Evolutionary conservation across 2,797 vertebrate species (phyloP).

Genomic region (Aerospiza tachiro): DNA sequence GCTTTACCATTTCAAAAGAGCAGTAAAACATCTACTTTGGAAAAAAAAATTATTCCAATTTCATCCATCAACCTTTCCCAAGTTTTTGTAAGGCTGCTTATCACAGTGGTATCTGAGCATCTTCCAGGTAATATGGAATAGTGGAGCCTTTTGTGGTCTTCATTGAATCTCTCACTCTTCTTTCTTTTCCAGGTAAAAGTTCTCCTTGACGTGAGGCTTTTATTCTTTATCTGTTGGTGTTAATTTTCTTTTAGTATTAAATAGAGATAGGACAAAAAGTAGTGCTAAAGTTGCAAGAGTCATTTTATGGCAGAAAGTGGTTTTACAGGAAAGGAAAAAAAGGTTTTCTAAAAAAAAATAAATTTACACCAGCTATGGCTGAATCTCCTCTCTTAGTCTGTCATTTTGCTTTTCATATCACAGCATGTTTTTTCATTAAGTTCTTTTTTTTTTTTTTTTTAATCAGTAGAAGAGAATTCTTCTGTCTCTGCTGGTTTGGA

Average conservation of each 20-base stretch:
- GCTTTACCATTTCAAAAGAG: constrained; percentile 26
- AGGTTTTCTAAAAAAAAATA: neutral
- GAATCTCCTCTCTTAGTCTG: neutral
- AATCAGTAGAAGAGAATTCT: neutral
- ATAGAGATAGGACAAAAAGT: neutral
- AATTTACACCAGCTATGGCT: neutral
- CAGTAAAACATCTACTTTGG: constrained; percentile 33
- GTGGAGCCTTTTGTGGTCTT: neutral
- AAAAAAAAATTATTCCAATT: neutral
- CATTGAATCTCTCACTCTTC: neutral
- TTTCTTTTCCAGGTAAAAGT: neutral
- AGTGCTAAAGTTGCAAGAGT: neutral
- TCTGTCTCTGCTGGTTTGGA: neutral
- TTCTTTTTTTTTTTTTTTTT: neutral
- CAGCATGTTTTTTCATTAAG: neutral
- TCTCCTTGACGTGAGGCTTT: neutral
- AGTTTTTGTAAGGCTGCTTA: constrained; percentile 28
- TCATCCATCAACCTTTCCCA: constrained; percentile 9
- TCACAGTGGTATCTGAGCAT: neutral
- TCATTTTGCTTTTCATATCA: neutral
- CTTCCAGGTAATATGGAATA: neutral
- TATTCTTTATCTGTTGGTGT: neutral
- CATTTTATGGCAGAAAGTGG: neutral
- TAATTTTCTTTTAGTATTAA: neutral
- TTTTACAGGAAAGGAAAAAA: neutral